Evolutionary conservation across 2,797 vertebrate species (phyloP), one percentile per base, ranked within the genome.

Genomic region (Thaleichthys pacificus): DNA sequence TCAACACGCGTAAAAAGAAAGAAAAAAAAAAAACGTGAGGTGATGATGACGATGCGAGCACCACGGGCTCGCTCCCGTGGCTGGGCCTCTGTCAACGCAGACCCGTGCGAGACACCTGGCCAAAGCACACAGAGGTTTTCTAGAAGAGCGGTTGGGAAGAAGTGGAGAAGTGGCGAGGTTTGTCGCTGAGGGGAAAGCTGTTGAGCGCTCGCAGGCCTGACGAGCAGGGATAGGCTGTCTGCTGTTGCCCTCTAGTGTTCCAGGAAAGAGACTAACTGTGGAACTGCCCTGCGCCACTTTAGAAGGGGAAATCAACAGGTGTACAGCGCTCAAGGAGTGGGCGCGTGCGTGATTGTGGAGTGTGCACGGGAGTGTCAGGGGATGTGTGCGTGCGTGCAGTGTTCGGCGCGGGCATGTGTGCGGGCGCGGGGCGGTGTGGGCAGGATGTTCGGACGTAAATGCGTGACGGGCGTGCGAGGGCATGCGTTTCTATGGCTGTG

Each of bases 181-280:
- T 17, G 15, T 54, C 4, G 4, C 19, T n/a, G 51, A 54, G 51
- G 15, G 28, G 28, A 30, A 30, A 30, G 17, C 51, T n/a, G 49
- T 5, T 17, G 17, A 49, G 30, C 38, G 54, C 12, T 17, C 21
- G 11, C 32, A 35, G n/a, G 6, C n/a, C 32, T 42, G 0, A 4
- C 11, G 19, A 69, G 17, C 56, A 60, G 8, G 19, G 28, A 68
- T 75, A 30, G 6, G 66, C 21, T 74, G 77, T 77, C 84, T 79
- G 71, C 81, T 87, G 83, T 84, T 86, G 90, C 89, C 91, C 89
- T 85, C 90, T 92, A 89, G 89, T 91, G 91, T 86, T 80, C 42
- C 72, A 75, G 32, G 66, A 12, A 71, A 65, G 77, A 67, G 49
- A 74, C 54, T 1, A 49, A 74, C 49, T 1, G 14, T 15, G 57